Evolutionary conservation across 2,113 vertebrate species (phyloP).

Genomic region (Ammospiza nelsoni): DNA sequence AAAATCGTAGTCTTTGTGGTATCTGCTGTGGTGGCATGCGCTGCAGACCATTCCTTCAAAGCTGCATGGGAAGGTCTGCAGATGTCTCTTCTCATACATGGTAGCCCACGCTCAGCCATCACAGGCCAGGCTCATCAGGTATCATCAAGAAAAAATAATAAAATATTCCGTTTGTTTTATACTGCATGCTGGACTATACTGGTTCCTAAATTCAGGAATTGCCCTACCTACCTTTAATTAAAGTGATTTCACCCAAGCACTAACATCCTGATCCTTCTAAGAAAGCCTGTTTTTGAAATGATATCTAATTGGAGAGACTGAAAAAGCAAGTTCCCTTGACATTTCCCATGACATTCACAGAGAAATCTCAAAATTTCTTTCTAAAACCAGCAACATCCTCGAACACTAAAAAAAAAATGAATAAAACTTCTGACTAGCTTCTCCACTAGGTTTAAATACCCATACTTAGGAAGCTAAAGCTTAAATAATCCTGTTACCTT

Average conservation of each 20-base stretch:
- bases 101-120: not conserved
- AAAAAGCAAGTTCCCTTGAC: not conserved
- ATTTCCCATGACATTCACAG: not conserved
- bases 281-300: not conserved
- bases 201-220: not conserved
- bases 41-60: not conserved
- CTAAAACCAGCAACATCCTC: not conserved
- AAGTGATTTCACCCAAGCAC: not conserved
- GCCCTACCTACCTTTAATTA: too few species aligned
- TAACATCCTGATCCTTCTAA: not conserved
- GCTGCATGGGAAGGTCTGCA: not conserved
- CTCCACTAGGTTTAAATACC: not conserved
- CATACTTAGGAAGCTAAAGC: not conserved
- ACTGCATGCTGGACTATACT: not conserved
- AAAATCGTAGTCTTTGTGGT: not conserved
- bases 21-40: fast-evolving
- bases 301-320: not conserved
- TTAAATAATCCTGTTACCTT: not conserved
- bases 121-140: not conserved
- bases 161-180: not conserved
- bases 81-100: not conserved
- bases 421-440: not conserved
- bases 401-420: not conserved
- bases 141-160: not conserved
- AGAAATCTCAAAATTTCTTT: not conserved